A percentile compares a stretch with the other conserved stretches of the same genome.
phyloP scores from a whole-genome alignment of 2,113 vertebrate genomes.

The Steatornis caripensis region DNA sequence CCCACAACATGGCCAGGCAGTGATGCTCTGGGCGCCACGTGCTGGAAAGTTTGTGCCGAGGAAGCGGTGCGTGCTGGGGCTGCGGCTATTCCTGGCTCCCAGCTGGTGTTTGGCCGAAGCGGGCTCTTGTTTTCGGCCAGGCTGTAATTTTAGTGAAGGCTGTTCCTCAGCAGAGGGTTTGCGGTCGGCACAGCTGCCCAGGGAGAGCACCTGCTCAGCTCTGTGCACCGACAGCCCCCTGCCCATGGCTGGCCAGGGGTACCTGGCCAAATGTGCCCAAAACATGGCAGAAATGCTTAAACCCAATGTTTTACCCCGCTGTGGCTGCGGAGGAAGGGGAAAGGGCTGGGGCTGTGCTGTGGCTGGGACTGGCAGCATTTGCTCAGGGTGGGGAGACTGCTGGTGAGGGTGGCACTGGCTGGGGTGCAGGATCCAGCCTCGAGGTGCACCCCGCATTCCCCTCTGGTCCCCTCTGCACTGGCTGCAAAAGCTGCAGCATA shows the following conservation, averaged over 20 bases:
- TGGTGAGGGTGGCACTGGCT: accelerated
- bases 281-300: neutral
- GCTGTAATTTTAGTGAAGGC: conserved; percentile 39
- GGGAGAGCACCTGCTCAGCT: too few relatives aligned
- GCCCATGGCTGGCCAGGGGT: accelerated
- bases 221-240: too few relatives aligned
- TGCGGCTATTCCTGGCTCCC: conserved; percentile 40
- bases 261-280: accelerated
- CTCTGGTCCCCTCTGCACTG: accelerated
- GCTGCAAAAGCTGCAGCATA: neutral
- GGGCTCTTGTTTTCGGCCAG: neutral
- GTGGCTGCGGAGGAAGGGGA: neutral
- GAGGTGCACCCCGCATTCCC: accelerated
- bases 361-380: accelerated
- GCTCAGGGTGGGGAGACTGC: neutral
- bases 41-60: neutral
- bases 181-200: neutral
- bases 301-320: accelerated
- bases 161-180: neutral
- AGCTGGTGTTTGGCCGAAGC: neutral
- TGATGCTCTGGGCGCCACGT: accelerated
- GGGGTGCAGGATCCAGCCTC: neutral
- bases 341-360: neutral
- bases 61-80: accelerated
- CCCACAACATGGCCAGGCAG: accelerated